phyloP scores from a whole-genome alignment of 2,797 vertebrate genomes.

The Steatocranus sp. region DNA sequence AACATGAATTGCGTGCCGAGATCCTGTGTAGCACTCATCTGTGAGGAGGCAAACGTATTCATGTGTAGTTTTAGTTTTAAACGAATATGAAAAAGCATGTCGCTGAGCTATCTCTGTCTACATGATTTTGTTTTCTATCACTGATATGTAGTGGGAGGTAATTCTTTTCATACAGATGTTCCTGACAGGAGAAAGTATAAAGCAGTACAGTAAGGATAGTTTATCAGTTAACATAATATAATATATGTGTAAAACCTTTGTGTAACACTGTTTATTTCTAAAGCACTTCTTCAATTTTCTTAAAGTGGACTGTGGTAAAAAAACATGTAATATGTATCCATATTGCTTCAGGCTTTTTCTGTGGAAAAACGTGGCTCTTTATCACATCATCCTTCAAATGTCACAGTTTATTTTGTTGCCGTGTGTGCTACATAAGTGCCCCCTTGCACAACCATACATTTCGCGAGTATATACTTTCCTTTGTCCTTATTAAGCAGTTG shows the following conservation, averaged over 20 bases:
- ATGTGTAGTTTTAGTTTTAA: not conserved
- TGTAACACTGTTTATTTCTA: not conserved
- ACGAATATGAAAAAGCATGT: not conserved
- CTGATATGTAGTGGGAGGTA: not conserved
- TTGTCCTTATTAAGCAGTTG: not conserved
- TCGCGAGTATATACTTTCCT: not conserved
- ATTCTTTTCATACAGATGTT: not conserved
- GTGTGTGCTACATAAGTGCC: not conserved
- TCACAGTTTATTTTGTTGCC: not conserved
- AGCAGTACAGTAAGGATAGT: not conserved
- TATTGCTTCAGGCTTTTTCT: not conserved
- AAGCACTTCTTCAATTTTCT: not conserved
- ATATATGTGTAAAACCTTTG: not conserved
- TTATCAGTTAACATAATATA: not conserved
- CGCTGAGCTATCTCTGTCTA: not conserved
- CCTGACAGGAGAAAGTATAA: not conserved
- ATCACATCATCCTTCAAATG: not conserved
- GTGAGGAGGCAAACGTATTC: not conserved
- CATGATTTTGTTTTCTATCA: not conserved
- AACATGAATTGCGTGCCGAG: not conserved
- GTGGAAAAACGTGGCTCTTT: not conserved
- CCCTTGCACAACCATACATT: not conserved
- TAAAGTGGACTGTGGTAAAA: not conserved
- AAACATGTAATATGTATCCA: not conserved
- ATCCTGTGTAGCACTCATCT: not conserved